Conservation (phyloP, 1,140 invertebrate genomes). For the Archivesica marissinica region DNA sequence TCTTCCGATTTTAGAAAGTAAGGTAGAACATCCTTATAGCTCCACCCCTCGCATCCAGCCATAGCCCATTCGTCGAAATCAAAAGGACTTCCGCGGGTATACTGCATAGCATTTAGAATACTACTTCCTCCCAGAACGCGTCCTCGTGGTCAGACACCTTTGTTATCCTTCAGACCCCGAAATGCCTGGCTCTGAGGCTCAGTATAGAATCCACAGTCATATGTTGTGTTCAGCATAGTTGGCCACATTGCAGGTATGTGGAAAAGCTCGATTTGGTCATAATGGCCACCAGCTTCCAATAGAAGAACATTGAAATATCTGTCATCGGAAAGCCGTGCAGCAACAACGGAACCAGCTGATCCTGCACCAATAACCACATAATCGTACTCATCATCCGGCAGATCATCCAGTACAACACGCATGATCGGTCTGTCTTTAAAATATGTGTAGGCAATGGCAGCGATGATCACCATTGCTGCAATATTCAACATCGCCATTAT, state of each 20-base stretch:
- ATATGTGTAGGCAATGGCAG: too few relatives aligned
- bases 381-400: constrained; percentile 52
- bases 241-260: constrained; percentile 65
- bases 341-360: constrained; percentile 96
- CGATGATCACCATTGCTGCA: too few relatives aligned
- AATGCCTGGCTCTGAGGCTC: constrained; percentile 89
- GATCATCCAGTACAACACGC: too few relatives aligned
- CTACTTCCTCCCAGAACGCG: constrained; percentile 83
- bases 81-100: constrained; percentile 93
- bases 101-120: constrained; percentile 84
- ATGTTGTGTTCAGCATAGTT: constrained; percentile 40
- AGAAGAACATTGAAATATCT: constrained; percentile 90
- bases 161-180: not conserved
- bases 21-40: constrained; percentile 51
- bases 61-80: constrained; percentile 91
- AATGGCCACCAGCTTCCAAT: constrained; percentile 95
- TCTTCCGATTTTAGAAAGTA: constrained; percentile 87
- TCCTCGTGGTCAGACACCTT: constrained; percentile 87
- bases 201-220: constrained; percentile 97
- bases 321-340: constrained; percentile 94
- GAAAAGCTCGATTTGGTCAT: constrained; percentile 92
- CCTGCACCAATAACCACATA: constrained; percentile 91
- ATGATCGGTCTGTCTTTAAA: too few relatives aligned
- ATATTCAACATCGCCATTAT: too few relatives aligned
- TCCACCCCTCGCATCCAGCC: constrained; percentile 86